Evolutionary conservation across 2,888 invertebrate genomes (phyloP).

Genomic region (Stenotaenia linearis): DNA sequence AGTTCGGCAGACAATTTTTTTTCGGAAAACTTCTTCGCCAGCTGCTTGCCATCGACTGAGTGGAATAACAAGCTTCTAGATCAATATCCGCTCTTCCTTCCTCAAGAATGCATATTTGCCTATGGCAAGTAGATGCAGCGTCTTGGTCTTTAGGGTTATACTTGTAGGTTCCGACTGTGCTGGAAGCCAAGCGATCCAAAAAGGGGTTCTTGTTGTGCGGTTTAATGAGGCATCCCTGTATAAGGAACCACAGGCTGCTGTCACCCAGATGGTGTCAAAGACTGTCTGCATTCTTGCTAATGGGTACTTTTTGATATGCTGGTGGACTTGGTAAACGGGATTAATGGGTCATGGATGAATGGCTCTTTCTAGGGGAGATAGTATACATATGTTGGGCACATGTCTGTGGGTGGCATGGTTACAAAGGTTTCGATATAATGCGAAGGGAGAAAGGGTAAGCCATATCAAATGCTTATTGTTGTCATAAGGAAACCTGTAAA

Average conservation of each 20-base stretch:
- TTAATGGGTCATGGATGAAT: constrained; percentile 24
- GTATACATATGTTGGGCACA: background rate
- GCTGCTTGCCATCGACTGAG: constrained; percentile 23
- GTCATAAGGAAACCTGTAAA: background rate
- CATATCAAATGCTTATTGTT: background rate
- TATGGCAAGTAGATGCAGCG: background rate
- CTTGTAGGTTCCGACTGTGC: background rate
- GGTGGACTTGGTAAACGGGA: background rate
- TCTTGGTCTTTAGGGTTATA: background rate
- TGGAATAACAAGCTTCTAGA: constrained; percentile 18
- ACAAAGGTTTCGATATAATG: background rate
- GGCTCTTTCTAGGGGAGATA: background rate
- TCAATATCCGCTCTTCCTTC: constrained; percentile 7
- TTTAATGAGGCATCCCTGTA: constrained; percentile 1
- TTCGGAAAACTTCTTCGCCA: constrained; percentile 13
- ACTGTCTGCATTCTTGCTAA: constrained; percentile 23
- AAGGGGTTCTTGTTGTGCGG: constrained; percentile 8
- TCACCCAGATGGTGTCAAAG: constrained; percentile 23
- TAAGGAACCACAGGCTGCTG: constrained; percentile 17
- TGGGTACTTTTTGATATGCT: constrained; percentile 1
- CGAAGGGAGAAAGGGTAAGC: background rate
- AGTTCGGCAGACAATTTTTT: constrained; percentile 17
- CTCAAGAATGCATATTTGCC: constrained; percentile 21
- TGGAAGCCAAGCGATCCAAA: constrained; percentile 10
- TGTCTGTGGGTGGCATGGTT: background rate